A percentile compares a stretch with the other conserved stretches of the same genome.
Conservation (phyloP, 2,888 invertebrate species). For the Mimachlamys varia region DNA sequence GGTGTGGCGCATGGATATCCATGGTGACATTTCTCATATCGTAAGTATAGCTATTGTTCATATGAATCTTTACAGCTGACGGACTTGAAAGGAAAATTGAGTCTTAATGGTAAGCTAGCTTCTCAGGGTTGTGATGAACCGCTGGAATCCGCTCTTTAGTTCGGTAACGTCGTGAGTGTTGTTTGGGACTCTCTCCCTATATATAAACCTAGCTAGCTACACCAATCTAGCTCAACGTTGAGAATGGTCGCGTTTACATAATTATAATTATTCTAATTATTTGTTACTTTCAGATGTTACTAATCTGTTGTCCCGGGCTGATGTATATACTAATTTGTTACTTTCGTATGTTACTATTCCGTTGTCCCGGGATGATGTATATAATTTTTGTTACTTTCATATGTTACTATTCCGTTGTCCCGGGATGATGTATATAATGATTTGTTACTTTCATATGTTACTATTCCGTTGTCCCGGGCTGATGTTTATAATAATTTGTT, state of each 20-base stretch:
- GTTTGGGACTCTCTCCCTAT: no score
- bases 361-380: neutral
- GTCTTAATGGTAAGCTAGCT: neutral
- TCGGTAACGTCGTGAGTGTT: no score
- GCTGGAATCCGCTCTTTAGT: no score
- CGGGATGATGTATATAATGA: neutral
- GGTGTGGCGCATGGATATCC: constrained; percentile 77
- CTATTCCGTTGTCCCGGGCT: neutral
- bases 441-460: neutral
- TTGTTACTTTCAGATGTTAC: neutral
- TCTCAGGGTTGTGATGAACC: no score
- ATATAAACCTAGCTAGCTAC: no score
- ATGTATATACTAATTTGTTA: neutral
- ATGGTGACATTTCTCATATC: constrained; percentile 74
- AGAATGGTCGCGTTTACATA: no score
- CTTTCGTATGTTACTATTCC: neutral
- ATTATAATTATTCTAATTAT: no score
- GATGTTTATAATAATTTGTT: neutral
- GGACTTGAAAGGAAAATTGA: neutral
- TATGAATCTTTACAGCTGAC: neutral
- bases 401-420: constrained; percentile 3
- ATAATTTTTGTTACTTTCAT: neutral
- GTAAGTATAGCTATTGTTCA: constrained; percentile 58
- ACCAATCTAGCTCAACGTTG: no score
- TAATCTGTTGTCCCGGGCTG: constrained; percentile 1